Evolutionary conservation across 2,888 invertebrate species (phyloP).

Genomic region (Drosophila aldrichi): DNA sequence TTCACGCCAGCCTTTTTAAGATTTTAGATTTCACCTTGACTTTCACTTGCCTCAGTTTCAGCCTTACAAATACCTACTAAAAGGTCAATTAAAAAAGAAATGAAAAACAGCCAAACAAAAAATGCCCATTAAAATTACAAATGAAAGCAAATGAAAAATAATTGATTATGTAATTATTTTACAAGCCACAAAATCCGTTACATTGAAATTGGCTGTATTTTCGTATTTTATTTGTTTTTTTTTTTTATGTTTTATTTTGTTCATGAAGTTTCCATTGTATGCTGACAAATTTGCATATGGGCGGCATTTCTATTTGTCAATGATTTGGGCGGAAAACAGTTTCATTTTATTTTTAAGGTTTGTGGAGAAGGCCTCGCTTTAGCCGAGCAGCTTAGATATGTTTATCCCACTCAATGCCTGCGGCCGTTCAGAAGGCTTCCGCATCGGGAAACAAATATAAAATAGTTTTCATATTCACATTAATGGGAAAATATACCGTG

Average conservation of each 20-base stretch:
- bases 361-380: conserved; percentile 8
- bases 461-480: conserved; percentile 51
- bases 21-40: conserved; percentile 58
- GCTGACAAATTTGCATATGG: conserved; percentile 34
- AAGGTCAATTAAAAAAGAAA: conserved; percentile 33
- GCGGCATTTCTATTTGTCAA: conserved; percentile 41
- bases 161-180: conserved; percentile 17
- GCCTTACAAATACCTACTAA: conserved; percentile 2
- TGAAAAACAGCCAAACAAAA: too few relatives aligned
- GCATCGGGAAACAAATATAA: conserved; percentile 40
- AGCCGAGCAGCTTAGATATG: not conserved
- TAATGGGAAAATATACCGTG: conserved; percentile 19
- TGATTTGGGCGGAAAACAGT: conserved; percentile 32
- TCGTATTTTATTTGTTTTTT: conserved; percentile 1
- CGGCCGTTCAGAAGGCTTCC: conserved; percentile 11
- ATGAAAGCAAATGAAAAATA: conserved; percentile 6
- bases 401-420: conserved; percentile 25
- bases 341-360: conserved; percentile 17
- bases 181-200: conserved; percentile 9
- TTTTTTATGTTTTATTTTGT: not conserved
- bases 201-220: conserved; percentile 3
- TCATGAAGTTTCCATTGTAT: conserved; percentile 1
- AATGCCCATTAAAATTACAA: conserved; percentile 10
- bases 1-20: conserved; percentile 50
- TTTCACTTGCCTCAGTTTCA: conserved; percentile 42